Conservation (phyloP, 2,888 invertebrate genomes). For the Parascotia fuliginaria region DNA sequence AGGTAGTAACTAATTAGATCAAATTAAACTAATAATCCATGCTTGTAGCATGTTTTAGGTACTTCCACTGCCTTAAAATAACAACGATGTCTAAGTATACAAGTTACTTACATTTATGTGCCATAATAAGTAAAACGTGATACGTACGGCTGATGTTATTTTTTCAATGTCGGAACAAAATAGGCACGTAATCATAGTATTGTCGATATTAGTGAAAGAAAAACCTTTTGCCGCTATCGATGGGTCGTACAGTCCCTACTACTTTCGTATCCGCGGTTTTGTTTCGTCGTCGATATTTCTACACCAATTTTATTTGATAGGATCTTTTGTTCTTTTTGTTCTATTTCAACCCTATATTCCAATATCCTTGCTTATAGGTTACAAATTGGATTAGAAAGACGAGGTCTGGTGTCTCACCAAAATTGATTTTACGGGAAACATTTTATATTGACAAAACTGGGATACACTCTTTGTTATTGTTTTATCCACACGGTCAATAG, state of each 20-base stretch:
- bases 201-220: slow-evolving; percentile 24
- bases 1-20: too few species aligned
- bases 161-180: slow-evolving; percentile 1
- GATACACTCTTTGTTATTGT: slow-evolving; percentile 11
- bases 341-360: slow-evolving; percentile 55
- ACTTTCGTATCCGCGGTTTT: slow-evolving; percentile 34
- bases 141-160: not conserved
- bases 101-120: not conserved
- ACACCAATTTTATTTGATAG: slow-evolving; percentile 55
- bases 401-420: slow-evolving; percentile 53
- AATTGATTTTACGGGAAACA: slow-evolving; percentile 56
- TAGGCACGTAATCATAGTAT: slow-evolving; percentile 7
- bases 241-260: slow-evolving; percentile 11
- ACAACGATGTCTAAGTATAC: too few species aligned
- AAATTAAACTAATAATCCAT: too few species aligned
- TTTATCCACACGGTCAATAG: slow-evolving; percentile 1
- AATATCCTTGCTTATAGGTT: slow-evolving; percentile 63
- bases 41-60: too few species aligned
- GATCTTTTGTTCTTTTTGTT: slow-evolving; percentile 55
- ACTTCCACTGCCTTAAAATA: too few species aligned
- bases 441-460: slow-evolving; percentile 34
- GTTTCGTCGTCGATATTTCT: slow-evolving; percentile 49
- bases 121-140: too few species aligned
- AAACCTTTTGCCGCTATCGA: slow-evolving; percentile 18
- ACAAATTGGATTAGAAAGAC: slow-evolving; percentile 67